phyloP scores from a whole-genome alignment of 2,888 invertebrate species.

The Cheilosia soror region DNA sequence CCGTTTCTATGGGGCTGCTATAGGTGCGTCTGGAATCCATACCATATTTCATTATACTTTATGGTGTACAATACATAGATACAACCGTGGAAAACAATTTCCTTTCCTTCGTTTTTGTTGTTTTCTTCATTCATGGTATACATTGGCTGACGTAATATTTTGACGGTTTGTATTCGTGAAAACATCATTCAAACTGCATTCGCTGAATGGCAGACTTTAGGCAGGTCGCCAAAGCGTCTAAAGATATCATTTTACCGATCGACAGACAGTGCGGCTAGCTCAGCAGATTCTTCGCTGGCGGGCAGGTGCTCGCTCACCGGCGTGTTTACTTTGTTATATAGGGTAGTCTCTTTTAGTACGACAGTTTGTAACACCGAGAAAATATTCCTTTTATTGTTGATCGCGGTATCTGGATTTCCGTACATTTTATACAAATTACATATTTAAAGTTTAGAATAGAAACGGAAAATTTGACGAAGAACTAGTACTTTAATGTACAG shows the following conservation, averaged over 20 bases:
- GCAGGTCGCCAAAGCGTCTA: constrained; percentile 63
- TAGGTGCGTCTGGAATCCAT: too few species aligned
- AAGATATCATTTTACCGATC: constrained; percentile 60
- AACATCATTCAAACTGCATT: constrained; percentile 6
- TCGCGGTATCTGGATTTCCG: too few species aligned
- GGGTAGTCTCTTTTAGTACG: not conserved
- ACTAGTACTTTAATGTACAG: too few species aligned
- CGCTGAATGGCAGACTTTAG: constrained; percentile 26
- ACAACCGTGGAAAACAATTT: not conserved
- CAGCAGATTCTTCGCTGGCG: constrained; percentile 62
- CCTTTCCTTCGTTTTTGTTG: constrained; percentile 10
- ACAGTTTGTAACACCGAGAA: not conserved
- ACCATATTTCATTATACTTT: not conserved
- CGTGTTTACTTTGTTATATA: constrained; percentile 2
- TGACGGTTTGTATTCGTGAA: constrained; percentile 18
- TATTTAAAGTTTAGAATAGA: too few species aligned
- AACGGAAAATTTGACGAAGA: too few species aligned
- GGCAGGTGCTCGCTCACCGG: not conserved
- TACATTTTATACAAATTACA: too few species aligned
- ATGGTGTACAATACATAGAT: not conserved
- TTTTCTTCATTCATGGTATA: constrained; percentile 14
- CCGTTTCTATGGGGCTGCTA: too few species aligned
- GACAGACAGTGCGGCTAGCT: constrained; percentile 45
- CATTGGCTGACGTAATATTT: constrained; percentile 63
- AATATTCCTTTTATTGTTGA: too few species aligned